phyloP scores from a whole-genome alignment of 2,113 vertebrate species.

The Romanogobio albipinnatus region DNA sequence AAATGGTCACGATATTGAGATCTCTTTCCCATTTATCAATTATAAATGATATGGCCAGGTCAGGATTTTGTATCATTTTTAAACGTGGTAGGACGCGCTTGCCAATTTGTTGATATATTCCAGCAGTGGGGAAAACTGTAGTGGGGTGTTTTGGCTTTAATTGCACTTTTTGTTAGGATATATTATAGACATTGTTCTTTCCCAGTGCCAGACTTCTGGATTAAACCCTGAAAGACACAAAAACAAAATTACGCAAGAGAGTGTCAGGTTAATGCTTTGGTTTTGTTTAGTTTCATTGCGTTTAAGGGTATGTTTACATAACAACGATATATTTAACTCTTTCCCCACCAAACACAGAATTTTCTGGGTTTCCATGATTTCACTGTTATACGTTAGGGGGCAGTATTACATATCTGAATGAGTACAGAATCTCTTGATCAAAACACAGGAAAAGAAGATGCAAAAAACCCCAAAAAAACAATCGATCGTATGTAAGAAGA shows the following conservation, averaged over 20 bases:
- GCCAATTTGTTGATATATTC: constrained; percentile 34
- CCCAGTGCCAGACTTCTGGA: constrained; percentile 5
- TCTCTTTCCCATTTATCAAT: constrained; percentile 33
- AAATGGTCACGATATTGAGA: constrained; percentile 10
- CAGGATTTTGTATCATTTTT: constrained; percentile 1
- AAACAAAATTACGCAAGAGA: background rate
- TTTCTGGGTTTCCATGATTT: too few species aligned
- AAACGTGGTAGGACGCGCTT: background rate
- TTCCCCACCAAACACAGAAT: too few species aligned
- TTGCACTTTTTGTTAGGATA: constrained; percentile 22
- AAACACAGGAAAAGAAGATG: too few species aligned
- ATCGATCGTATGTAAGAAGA: too few species aligned
- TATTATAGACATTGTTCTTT: background rate
- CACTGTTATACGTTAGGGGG: too few species aligned
- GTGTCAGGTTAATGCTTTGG: background rate
- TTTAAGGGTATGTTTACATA: too few species aligned
- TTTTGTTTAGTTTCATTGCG: too few species aligned
- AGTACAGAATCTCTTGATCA: too few species aligned
- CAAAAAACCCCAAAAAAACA: too few species aligned
- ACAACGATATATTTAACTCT: too few species aligned
- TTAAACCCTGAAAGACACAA: constrained; percentile 14
- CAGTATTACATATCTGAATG: too few species aligned
- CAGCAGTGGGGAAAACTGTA: constrained; percentile 16
- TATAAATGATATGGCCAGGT: constrained; percentile 15
- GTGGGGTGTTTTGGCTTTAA: constrained; percentile 24